Conservation (phyloP, 1,140 invertebrate genomes). For the Diorhabda sublineata region DNA sequence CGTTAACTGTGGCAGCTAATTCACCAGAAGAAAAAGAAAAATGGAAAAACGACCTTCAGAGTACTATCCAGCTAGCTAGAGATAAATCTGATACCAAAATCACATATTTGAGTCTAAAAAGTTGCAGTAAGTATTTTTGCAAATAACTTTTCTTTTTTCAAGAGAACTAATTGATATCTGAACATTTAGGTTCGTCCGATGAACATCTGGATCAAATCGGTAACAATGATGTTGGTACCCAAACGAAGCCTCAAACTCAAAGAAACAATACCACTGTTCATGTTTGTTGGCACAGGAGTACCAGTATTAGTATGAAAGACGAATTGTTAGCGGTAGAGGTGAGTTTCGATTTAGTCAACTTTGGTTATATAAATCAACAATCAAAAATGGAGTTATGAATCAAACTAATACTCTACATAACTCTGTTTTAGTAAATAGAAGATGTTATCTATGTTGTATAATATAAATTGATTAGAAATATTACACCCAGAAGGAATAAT, state of each 20-base stretch:
- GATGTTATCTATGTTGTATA: no score
- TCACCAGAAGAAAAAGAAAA: slow-evolving; percentile 80
- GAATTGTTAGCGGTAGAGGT: slow-evolving; percentile 78
- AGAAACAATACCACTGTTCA: slow-evolving; percentile 90
- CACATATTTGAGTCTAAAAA: slow-evolving; percentile 71
- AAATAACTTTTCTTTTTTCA: slow-evolving; percentile 4
- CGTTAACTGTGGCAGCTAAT: slow-evolving; percentile 70
- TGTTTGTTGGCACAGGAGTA: slow-evolving; percentile 95
- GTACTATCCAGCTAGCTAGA: slow-evolving; percentile 65
- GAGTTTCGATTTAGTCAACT: slow-evolving; percentile 3
- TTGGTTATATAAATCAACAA: no score
- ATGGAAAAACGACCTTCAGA: slow-evolving; percentile 80
- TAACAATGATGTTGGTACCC: slow-evolving; percentile 51
- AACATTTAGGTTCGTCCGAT: slow-evolving; percentile 62
- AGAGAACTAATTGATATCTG: neutral
- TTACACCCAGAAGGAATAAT: no score
- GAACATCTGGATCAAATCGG: slow-evolving; percentile 66
- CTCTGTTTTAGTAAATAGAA: no score
- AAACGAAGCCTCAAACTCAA: slow-evolving; percentile 55
- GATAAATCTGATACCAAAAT: slow-evolving; percentile 60
- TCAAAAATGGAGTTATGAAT: no score
- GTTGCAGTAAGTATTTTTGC: slow-evolving; percentile 62
- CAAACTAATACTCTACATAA: no score
- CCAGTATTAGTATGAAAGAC: slow-evolving; percentile 78
- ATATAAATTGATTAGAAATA: no score